Evolutionary conservation across 1,140 invertebrate species (phyloP), one percentile per base, ranked within the genome.

Genomic region (Lepidurus arcticus): DNA sequence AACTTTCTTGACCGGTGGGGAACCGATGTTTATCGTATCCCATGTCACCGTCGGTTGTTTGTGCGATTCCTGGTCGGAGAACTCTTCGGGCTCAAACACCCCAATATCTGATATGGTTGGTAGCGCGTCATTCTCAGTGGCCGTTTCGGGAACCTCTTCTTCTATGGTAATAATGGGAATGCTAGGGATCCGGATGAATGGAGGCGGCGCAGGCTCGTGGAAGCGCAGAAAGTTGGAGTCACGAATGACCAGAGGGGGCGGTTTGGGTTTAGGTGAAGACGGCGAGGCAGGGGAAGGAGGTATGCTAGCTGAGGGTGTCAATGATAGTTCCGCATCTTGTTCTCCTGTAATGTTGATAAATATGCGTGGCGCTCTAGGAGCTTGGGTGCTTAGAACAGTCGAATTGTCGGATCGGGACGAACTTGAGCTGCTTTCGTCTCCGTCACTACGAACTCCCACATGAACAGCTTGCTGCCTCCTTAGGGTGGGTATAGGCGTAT

Each of bases 401-500:
- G 44, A 44, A 26, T 44, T 47, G 34, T 44, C 44, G 10, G 75
- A 76, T 1, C 44, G 24, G n/a, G 75, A 42, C 1, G 76, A 76
- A 24, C 65, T 65, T 13, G 76, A 76, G 16, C 43, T 47, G 16
- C 76, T 42, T 34, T 65, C 11, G 24, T 65, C n/a, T 1, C 43
- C 44, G 8, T 21, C 73, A 26, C 24, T 47, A 47, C 73, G 65
- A 73, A n/a, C 42, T n/a, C 73, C 53, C 53, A 16, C 4, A 65
- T 65, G 53, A n/a, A 65, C 16, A 0, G 53, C 53, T 65, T 65
- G 53, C 53, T 65, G 53, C 1, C 53, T 10, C 53, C 53, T 13
- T 16, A 91, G 91, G 2, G 91, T 91, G 8, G 91, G 87, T 44
- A 90, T 86, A 21, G 91, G 91, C 10, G 90, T 91, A 24, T 86